These are phyloP conservation scores for Drosophila paramelanica DNA, from an alignment of 2,888 invertebrate species.

Conservation along the genomic window DNA sequence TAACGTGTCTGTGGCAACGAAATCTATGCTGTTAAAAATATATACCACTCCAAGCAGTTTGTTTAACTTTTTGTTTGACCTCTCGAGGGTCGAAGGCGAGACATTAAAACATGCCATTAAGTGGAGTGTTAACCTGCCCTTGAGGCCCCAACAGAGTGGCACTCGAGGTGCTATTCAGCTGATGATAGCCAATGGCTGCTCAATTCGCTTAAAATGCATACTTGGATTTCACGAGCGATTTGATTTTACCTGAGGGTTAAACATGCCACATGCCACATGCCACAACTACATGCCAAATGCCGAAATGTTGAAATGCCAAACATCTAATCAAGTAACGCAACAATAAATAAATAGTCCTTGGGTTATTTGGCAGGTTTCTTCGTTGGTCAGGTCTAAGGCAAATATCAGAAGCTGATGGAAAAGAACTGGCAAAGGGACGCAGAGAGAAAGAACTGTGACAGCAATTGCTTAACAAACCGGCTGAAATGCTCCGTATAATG, in stretches of 20 bases:
- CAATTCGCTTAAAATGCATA: slow-evolving; percentile 42
- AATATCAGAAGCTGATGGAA: slow-evolving; percentile 43
- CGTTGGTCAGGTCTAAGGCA: slow-evolving; percentile 44
- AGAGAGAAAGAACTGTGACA: slow-evolving; percentile 31
- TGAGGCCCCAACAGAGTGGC: slow-evolving; percentile 50
- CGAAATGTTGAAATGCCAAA: slow-evolving; percentile 67
- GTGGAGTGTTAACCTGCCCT: slow-evolving; percentile 38
- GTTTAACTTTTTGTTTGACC: slow-evolving; percentile 22
- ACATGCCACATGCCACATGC: slow-evolving; percentile 23
- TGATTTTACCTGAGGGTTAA: slow-evolving; percentile 65
- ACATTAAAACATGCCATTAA: slow-evolving; percentile 38
- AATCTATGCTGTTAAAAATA: background rate
- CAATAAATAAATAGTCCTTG: slow-evolving; percentile 69
- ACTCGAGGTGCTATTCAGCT: slow-evolving; percentile 44
- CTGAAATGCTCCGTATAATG: slow-evolving; percentile 90
- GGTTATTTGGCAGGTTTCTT: slow-evolving; percentile 53
- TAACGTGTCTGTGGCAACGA: slow-evolving; percentile 10
- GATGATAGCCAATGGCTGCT: slow-evolving; percentile 35
- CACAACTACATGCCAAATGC: slow-evolving; percentile 34
- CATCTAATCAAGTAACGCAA: slow-evolving; percentile 75
- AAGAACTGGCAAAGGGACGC: slow-evolving; percentile 7
- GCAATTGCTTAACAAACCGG: slow-evolving; percentile 87
- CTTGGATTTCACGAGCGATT: slow-evolving; percentile 70
- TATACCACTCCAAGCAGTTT: slow-evolving; percentile 2
- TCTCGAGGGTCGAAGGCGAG: slow-evolving; percentile 6